Percentiles rank a stretch among this genome's conserved stretches.
Evolutionary conservation across 37 sponge, comb jelly and placozoan genomes (phyloP).

Genomic region (Spongilla lacustris): DNA sequence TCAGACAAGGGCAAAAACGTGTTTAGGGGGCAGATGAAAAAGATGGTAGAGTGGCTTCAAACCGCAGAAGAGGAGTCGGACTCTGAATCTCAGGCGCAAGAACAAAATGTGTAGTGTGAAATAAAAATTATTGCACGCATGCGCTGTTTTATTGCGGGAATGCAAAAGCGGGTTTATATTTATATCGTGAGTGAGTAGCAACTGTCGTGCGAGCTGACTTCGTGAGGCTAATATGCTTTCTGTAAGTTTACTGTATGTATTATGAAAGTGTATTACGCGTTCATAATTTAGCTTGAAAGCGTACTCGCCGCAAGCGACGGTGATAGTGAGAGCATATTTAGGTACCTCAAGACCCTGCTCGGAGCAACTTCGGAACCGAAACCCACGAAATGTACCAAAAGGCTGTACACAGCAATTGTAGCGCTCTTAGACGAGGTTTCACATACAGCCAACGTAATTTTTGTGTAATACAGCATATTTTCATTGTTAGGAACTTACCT

Average conservation of each 20-base stretch:
- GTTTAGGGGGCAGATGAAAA: conserved; percentile 88
- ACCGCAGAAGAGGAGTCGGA: conserved; percentile 90
- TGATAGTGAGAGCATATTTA: neutral
- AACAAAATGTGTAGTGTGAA: neutral
- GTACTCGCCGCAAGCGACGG: neutral
- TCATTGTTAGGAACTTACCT: neutral
- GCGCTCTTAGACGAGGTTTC: conserved; percentile 18
- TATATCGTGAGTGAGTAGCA: neutral
- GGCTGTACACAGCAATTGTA: conserved; percentile 16
- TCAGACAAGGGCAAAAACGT: conserved; percentile 83
- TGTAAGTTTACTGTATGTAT: neutral
- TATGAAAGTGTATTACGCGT: neutral
- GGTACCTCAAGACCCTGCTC: conserved; percentile 6
- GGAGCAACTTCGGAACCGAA: neutral
- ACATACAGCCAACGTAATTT: neutral
- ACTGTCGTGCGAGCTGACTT: neutral
- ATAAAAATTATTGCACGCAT: neutral
- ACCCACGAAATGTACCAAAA: conserved; percentile 47
- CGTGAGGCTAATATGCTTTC: neutral
- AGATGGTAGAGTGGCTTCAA: conserved; percentile 93
- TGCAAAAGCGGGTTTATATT: neutral
- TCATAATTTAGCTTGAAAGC: neutral
- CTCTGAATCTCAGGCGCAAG: neutral
- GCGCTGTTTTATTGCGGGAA: neutral
- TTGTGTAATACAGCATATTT: neutral